These are phyloP conservation scores for Nycticryphes semicollaris DNA, from an alignment of 2,113 vertebrate genomes.

Conservation along the genomic window DNA sequence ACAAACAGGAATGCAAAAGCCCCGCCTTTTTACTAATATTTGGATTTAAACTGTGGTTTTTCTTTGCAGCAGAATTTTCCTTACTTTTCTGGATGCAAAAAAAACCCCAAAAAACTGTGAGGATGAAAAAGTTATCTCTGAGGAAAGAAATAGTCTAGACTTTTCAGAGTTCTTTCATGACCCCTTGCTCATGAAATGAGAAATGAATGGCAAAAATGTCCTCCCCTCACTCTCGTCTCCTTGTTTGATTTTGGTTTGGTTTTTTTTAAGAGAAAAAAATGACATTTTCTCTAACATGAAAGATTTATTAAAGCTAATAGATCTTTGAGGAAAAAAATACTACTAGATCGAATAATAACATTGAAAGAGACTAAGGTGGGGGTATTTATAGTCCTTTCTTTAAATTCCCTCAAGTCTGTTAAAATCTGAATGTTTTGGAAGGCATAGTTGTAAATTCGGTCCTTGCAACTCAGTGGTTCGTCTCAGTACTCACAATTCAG, in stretches of 20 bases:
- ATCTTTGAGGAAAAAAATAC: accelerated
- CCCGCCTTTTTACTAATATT: neutral
- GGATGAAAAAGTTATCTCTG: neutral
- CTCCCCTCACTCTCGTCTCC: neutral
- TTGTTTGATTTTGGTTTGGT: neutral
- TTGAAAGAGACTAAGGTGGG: neutral
- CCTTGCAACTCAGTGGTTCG: neutral
- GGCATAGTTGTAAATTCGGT: neutral
- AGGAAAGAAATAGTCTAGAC: neutral
- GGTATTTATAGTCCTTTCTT: neutral
- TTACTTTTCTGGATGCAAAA: neutral
- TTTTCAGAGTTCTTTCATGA: neutral
- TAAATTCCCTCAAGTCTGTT: neutral
- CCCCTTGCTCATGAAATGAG: neutral
- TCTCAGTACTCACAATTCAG: neutral
- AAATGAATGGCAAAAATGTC: neutral
- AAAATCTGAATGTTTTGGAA: neutral
- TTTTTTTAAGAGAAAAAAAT: neutral
- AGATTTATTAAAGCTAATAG: neutral
- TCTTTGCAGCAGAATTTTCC: neutral
- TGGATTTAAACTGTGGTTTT: neutral
- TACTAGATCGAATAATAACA: neutral
- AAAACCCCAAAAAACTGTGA: neutral
- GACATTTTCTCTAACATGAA: neutral
- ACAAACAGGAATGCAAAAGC: neutral